Base-by-base conservation (phyloP, 2,797 vertebrate genomes). In the Schizopygopsis malacanthus region DNA sequence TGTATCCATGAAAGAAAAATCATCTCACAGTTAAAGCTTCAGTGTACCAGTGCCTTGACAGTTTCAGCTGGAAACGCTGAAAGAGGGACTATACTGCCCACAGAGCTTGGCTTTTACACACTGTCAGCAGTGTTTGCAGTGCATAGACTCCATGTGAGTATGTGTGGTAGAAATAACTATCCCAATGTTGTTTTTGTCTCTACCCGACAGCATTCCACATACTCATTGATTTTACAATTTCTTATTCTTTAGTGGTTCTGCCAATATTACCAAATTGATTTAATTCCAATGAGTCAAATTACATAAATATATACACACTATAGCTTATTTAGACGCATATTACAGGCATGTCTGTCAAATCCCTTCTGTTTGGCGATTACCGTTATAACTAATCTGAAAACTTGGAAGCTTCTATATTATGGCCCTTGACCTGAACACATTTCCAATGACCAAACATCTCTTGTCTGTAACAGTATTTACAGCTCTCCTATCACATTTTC, bases 111-210 rank as follows among this genome's bases (percentile, higher is more conserved):
- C 94, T 93, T 94, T 93, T 92, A 94, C 91, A 89, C 89, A 85
- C 87, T 79, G 89, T 90, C 43, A 90, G 94, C 91, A 94, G 92
- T 93, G 92, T 89, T 86, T 91, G 90, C 91, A 92, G 93, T 94
- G 92, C 92, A 89, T 92, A 75, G 76, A 93, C 84, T 82, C 84
- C 84, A 87, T 91, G 88, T 90, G 85, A 91, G 90, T 92, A 85
- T 89, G 87, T 88, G 41, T 85, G 83, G 84, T 65, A 73, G 54
- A 28, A 65, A 54, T 65, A 43, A 43, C 69, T 85, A 85, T 88
- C 90, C 88, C 85, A 77, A 52, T 95, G 93, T 95, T 95, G 92
- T 93, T 89, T 88, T 96, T 96, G 94, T 94, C 94, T 91, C 87
- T 2, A 39, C 3, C 6, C 63, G 10, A 75, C 81, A 89, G 86